These are phyloP conservation scores for Megaptera novaeangliae DNA, from an alignment of 2,113 vertebrate species.

Conservation along the genomic window DNA sequence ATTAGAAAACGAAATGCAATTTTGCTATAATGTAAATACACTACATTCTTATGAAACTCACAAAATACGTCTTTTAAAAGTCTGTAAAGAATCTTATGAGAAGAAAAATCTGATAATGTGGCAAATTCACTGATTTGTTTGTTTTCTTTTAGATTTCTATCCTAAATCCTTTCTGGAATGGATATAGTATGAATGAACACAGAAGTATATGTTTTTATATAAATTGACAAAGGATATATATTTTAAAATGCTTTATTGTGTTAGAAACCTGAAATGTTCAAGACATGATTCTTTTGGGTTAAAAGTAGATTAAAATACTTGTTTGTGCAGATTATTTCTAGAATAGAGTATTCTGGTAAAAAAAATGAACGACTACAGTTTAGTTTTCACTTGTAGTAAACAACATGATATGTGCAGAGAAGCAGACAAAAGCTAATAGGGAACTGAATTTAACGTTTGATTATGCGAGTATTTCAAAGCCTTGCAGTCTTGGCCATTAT, in stretches of 20 bases:
- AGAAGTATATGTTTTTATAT: not conserved
- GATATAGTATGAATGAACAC: not conserved
- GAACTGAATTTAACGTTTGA: not conserved
- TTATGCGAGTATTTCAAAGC: not conserved
- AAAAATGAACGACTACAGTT: not conserved
- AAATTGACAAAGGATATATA: not conserved
- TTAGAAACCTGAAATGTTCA: conserved; percentile 8
- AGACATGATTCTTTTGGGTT: not conserved
- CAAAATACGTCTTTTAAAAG: not conserved
- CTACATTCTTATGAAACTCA: not conserved
- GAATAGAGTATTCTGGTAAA: not conserved
- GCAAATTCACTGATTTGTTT: not conserved
- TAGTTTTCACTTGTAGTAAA: conserved; percentile 11
- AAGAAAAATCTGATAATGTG: not conserved
- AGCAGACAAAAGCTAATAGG: not conserved
- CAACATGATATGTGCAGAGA: not conserved
- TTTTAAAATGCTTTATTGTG: not conserved
- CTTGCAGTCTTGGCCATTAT: not conserved
- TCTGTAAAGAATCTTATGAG: not conserved
- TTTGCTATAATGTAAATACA: not conserved
- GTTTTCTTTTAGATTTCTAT: not conserved
- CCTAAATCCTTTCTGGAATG: not conserved
- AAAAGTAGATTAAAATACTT: not conserved
- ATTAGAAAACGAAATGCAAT: not conserved
- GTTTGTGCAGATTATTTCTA: not conserved